phyloP scores from a whole-genome alignment of 1,140 invertebrate species.

The Conus ventricosus region DNA sequence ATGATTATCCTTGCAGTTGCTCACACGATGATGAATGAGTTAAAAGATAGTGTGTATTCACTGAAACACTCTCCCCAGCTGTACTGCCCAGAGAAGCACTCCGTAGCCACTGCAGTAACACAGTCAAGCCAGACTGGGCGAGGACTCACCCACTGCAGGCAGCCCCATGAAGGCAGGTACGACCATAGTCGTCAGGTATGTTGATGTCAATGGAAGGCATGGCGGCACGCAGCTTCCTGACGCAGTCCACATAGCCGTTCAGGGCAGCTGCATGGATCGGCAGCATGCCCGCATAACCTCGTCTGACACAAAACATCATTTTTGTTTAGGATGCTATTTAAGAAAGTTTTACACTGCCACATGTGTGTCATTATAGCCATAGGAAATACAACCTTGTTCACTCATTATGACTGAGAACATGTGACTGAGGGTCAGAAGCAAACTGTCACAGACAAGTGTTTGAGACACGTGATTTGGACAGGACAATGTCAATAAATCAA shows the following conservation, averaged over 20 bases:
- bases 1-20: slow-evolving; percentile 1
- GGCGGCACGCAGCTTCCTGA: slow-evolving; percentile 76
- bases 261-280: slow-evolving; percentile 81
- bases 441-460: too few species aligned
- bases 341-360: too few species aligned
- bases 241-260: slow-evolving; percentile 78
- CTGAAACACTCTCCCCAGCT: background rate
- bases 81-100: background rate
- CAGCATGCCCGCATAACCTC: slow-evolving; percentile 76
- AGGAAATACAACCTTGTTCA: too few species aligned
- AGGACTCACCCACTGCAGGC: slow-evolving; percentile 78
- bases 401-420: too few species aligned
- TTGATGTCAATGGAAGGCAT: slow-evolving; percentile 75
- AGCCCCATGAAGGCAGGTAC: slow-evolving; percentile 79
- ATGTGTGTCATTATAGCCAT: too few species aligned
- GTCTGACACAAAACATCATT: slow-evolving; percentile 53
- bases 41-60: background rate
- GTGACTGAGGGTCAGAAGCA: too few species aligned
- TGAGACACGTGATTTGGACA: too few species aligned
- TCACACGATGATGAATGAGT: background rate
- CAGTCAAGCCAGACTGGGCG: background rate
- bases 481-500: too few species aligned
- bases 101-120: background rate
- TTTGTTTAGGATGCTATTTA: too few species aligned
- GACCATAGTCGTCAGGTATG: slow-evolving; percentile 76